Evolutionary conservation across 1,140 invertebrate species (phyloP), one percentile per base, ranked within the genome.

Genomic region (Eriocheir sinensis): DNA sequence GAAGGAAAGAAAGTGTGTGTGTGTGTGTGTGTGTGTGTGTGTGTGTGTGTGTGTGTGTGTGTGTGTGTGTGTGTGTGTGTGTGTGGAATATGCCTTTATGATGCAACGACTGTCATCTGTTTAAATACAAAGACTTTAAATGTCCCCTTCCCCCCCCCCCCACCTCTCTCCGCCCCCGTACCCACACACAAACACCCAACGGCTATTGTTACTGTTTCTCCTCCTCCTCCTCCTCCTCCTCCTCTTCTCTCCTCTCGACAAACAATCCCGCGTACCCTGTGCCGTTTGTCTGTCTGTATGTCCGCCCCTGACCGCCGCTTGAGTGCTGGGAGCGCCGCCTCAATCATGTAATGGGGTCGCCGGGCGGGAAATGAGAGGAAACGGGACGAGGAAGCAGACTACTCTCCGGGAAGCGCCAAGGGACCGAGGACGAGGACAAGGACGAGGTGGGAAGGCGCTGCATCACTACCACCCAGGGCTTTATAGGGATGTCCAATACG

Each of bases 31-130:
- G 53, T 72, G 53, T 72, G 60, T 72, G 60, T 72, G 60, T 72
- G 60, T 72, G 60, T 72, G 60, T 72, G 60, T 72, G 60, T 72
- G 60, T 72, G 60, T 72, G 60, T 72, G 60, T 72, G 60, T 72
- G 60, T 72, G 60, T 72, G 60, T 72, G 60, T 72, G 60, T 72
- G 60, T 72, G 60, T 72, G 60, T 72, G 44, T 48, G 44, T 48
- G 44, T 48, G 44, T 48, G 44, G 4, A n/a, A n/a, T n/a, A n/a
- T n/a, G n/a, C n/a, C n/a, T n/a, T n/a, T n/a, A n/a, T n/a, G n/a
- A n/a, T n/a, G n/a, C n/a, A n/a, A n/a, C n/a, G n/a, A n/a, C n/a
- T n/a, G n/a, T n/a, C n/a, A n/a, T n/a, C n/a, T n/a, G n/a, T n/a
- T n/a, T n/a, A n/a, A n/a, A n/a, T n/a, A n/a, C n/a, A n/a, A n/a